Evolutionary conservation across 2,113 vertebrate species (phyloP).

Genomic region (Paramormyrops kingsleyae): DNA sequence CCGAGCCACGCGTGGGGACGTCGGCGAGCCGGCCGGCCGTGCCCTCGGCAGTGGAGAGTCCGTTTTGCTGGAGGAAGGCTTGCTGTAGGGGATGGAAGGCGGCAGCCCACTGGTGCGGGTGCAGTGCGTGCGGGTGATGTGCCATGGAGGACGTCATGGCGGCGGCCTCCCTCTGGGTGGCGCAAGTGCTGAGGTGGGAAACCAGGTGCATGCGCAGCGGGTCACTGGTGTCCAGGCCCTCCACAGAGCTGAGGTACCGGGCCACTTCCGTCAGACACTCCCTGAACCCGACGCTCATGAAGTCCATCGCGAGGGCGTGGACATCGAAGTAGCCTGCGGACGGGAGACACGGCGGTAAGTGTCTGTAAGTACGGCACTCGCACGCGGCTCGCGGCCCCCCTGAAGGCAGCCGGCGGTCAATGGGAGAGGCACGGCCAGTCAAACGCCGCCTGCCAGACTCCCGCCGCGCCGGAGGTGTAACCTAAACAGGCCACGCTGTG

Average conservation of each 20-base stretch:
- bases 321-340: slow-evolving; percentile 77
- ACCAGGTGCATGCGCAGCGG: slow-evolving; percentile 76
- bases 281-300: slow-evolving; percentile 91
- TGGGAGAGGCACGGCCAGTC: neutral
- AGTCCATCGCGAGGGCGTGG: slow-evolving; percentile 87
- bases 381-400: neutral
- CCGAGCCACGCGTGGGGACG: slow-evolving; percentile 56
- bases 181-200: slow-evolving; percentile 84
- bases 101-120: slow-evolving; percentile 74
- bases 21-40: slow-evolving; percentile 62
- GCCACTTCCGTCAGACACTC: slow-evolving; percentile 87
- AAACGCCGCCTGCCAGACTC: neutral
- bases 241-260: slow-evolving; percentile 78
- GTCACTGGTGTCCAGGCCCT: slow-evolving; percentile 78
- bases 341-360: neutral
- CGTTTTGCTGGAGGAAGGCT: slow-evolving; percentile 63
- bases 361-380: slow-evolving; percentile 10
- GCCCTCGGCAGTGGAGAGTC: slow-evolving; percentile 59
- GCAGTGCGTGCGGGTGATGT: slow-evolving; percentile 62
- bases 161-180: slow-evolving; percentile 77
- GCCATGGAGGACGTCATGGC: slow-evolving; percentile 72
- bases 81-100: slow-evolving; percentile 73
- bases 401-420: slow-evolving; percentile 13
- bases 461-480: slow-evolving; percentile 15
- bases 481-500: slow-evolving; percentile 23